Conservation (phyloP, 2,888 invertebrate genomes). For the Tanytarsus gracilentus region DNA sequence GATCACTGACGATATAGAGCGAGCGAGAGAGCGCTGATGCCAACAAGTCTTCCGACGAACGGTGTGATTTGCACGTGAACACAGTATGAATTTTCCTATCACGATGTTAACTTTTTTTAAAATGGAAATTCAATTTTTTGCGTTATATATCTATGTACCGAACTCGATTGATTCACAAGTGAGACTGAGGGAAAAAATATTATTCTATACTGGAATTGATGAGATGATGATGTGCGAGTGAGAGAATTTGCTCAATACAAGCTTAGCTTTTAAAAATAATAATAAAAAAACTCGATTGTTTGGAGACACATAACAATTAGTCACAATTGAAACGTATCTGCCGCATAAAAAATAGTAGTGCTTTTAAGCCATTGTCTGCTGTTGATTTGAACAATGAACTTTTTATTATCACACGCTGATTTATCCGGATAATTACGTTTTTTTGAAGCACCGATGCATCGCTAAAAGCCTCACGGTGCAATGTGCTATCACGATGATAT, state of each 20-base stretch:
- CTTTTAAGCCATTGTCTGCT: no score
- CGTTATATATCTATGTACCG: background rate
- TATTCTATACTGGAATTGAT: background rate
- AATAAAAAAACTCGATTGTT: no score
- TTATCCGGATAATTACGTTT: no score
- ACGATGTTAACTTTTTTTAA: no score
- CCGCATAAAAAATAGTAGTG: background rate
- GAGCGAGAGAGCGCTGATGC: no score
- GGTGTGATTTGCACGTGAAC: slow-evolving; percentile 20
- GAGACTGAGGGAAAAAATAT: background rate
- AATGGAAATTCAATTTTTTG: background rate
- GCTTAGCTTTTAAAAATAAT: no score
- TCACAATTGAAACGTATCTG: slow-evolving; percentile 13
- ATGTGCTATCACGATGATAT: background rate
- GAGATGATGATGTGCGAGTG: no score
- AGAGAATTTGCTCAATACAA: background rate
- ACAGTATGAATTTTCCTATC: background rate
- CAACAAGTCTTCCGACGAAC: slow-evolving; percentile 12
- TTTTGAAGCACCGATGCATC: slow-evolving; percentile 10
- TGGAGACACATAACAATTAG: slow-evolving; percentile 1
- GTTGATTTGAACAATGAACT: no score
- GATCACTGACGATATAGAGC: slow-evolving; percentile 5
- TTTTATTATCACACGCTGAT: no score
- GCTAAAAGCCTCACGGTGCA: background rate
- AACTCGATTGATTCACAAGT: background rate